A percentile compares a stretch with the other conserved stretches of the same genome.
These are phyloP conservation scores for Drosophila arawakana DNA, from an alignment of 1,140 invertebrate species.

Conservation along the genomic window DNA sequence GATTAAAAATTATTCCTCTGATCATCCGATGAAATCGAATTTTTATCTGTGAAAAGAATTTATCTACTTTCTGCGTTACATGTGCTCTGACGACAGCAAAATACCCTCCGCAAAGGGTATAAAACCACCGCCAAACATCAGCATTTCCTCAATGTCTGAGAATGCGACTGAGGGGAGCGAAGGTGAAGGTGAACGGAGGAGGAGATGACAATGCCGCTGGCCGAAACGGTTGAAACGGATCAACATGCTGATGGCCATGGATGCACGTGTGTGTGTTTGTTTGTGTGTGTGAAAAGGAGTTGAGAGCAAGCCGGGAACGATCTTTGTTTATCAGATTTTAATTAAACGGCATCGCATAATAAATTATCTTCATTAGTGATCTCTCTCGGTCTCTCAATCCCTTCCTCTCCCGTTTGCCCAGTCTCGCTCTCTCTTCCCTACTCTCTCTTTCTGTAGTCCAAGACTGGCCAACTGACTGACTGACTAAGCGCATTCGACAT, in stretches of 20 bases:
- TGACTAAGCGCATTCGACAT: constrained; percentile 12
- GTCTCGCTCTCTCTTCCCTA: too few relatives aligned
- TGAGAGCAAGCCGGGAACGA: constrained; percentile 53
- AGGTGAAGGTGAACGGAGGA: background rate
- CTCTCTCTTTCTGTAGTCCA: background rate
- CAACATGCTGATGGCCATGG: constrained; percentile 17
- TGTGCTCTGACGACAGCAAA: too few relatives aligned
- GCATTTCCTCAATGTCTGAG: constrained; percentile 45
- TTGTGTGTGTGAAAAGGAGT: constrained; percentile 57
- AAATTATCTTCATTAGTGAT: constrained; percentile 81
- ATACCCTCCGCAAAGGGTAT: too few relatives aligned
- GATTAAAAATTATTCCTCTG: too few relatives aligned
- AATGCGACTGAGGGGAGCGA: constrained; percentile 9
- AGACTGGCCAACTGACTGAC: constrained; percentile 33
- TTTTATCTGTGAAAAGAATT: too few relatives aligned
- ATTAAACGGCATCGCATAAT: constrained; percentile 83
- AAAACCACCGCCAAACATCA: constrained; percentile 22
- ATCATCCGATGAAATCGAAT: too few relatives aligned
- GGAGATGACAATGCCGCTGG: constrained; percentile 27
- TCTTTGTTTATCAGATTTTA: constrained; percentile 76
- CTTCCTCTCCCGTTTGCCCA: too few relatives aligned
- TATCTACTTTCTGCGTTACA: too few relatives aligned
- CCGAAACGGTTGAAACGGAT: constrained; percentile 22
- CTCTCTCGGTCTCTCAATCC: background rate
- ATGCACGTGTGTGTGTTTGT: constrained; percentile 20